Percentiles rank a stretch among this genome's conserved stretches.
These are phyloP conservation scores for Lepilemur septentrionalis DNA, from an alignment of 2,797 vertebrate genomes.

Conservation along the genomic window DNA sequence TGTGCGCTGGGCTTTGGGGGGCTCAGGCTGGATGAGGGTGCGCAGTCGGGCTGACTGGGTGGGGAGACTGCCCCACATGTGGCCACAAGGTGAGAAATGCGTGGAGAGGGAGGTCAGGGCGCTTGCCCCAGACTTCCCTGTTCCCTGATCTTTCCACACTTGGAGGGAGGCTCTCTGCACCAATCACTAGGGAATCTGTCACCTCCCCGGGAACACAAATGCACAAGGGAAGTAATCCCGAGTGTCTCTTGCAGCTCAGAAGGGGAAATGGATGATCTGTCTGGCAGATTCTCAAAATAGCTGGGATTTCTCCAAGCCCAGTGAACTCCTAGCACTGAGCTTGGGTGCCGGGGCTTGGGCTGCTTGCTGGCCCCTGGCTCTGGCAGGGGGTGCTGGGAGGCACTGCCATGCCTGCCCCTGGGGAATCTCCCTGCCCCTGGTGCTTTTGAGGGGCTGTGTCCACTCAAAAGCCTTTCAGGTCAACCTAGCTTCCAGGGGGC, in stretches of 20 bases:
- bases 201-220: slow-evolving; percentile 61
- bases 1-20: not conserved
- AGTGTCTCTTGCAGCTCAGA: slow-evolving; percentile 61
- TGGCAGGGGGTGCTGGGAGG: not conserved
- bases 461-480: not conserved
- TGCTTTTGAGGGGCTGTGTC: not conserved
- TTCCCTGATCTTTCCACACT: not conserved
- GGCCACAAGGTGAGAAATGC: not conserved
- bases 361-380: not conserved
- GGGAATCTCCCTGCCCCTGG: not conserved
- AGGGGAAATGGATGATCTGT: slow-evolving; percentile 63
- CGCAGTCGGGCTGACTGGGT: not conserved
- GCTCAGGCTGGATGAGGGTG: not conserved
- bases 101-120: not conserved
- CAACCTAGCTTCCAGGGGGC: not conserved
- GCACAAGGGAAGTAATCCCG: slow-evolving; percentile 56
- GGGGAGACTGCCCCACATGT: not conserved
- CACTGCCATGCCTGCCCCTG: rapidly evolving
- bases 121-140: not conserved
- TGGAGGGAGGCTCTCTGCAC: not conserved
- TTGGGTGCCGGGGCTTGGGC: not conserved
- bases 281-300: slow-evolving; percentile 56
- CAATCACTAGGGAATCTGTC: slow-evolving; percentile 66
- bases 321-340: not conserved
- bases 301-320: slow-evolving; percentile 56